Evolutionary conservation across 2,113 vertebrate species (phyloP), one percentile per base, ranked within the genome.

Genomic region (Cromileptes altivelis): DNA sequence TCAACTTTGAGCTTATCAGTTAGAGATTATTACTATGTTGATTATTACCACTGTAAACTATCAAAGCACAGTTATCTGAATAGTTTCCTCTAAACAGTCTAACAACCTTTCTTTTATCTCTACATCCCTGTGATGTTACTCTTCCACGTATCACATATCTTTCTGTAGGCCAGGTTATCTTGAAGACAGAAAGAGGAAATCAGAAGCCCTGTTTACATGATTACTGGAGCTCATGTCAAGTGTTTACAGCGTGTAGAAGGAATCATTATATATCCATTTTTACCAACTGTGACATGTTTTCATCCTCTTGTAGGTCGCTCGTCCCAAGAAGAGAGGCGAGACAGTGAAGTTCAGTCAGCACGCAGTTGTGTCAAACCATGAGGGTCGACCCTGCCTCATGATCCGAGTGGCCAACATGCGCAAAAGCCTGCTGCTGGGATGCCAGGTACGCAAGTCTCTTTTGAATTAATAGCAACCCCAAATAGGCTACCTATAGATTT

Each of bases 321-420:
- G 98, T 64, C 98, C 98, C 67, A 99, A 99, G 91, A 99, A 99
- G 57, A 93, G 98, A 13, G 98, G 97, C 0, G 97, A 98, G 94
- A 99, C 98, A 4, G 98, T 99, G 82, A 98, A 98, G 71, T 99
- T 99, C 86, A 99, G 98, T 90, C 98, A 97, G 78, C 96, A 97
- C 0, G 98, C 98, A 0, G 98, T 99, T 2, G 97, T 99, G 57
- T 96, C 97, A 0, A 96, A 94, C 18, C 96, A 97, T 6, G 93
- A 98, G 1, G 98, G 97, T 2, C 96, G 95, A 25, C 96, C 97
- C 6, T 98, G 97, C 87, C 95, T 99, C 45, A 99, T 99, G 97
- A 96, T 99, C 90, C 96, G 97, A 1, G 98, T 99, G 61, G 98
- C 98, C 92, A 99, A 99, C 93, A 99, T 99, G 97, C 95, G 98